Evolutionary conservation across 37 sponge, comb jelly and placozoan genomes (phyloP).

Genomic region (Ianthella basta): DNA sequence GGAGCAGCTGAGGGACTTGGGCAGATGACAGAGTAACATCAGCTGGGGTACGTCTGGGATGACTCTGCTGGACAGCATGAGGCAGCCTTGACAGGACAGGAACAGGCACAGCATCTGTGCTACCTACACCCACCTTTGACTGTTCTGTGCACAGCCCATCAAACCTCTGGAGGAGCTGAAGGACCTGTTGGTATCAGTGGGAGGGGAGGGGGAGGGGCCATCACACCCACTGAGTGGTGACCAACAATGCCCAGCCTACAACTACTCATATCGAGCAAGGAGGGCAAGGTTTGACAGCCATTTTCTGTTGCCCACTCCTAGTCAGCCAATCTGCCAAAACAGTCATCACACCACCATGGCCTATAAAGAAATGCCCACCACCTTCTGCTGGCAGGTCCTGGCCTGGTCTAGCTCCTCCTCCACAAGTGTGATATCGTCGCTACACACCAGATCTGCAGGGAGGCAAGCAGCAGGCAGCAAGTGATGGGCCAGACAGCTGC

Average conservation of each 20-base stretch:
- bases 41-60: background rate
- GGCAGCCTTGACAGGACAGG: background rate
- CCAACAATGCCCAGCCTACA: too few species aligned
- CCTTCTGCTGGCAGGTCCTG: background rate
- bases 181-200: background rate
- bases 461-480: background rate
- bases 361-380: background rate
- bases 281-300: too few species aligned
- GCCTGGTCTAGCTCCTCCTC: background rate
- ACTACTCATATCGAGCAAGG: too few species aligned
- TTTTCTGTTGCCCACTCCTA: too few species aligned
- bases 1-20: background rate
- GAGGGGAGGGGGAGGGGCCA: background rate
- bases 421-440: background rate
- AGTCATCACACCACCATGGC: too few species aligned
- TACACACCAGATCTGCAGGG: background rate
- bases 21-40: background rate
- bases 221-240: background rate
- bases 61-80: background rate
- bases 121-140: background rate
- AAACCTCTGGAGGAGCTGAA: conserved; percentile 12
- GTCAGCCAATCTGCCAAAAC: too few species aligned
- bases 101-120: background rate
- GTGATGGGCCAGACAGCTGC: background rate
- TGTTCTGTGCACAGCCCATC: background rate